Evolutionary conservation across 2,797 vertebrate genomes (phyloP), one percentile per base, ranked within the genome.

Genomic region (Peromyscus attwateri): DNA sequence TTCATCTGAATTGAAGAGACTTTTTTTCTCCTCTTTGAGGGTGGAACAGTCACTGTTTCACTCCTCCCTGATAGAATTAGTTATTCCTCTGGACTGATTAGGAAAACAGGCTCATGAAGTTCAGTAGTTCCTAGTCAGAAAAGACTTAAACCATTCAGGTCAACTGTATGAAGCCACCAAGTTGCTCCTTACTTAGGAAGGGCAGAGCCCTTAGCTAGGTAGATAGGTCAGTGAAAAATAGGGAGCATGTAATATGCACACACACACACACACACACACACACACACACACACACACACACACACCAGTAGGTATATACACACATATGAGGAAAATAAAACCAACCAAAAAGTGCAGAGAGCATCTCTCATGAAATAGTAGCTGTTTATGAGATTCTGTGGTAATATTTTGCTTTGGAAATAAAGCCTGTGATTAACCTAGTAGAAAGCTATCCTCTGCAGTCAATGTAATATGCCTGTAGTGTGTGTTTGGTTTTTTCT

Each of bases 381-480:
- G 70, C 68, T 91, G 23, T 87, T 88, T 91, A 34, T 55, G 96
- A 91, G 92, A 64, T 70, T 96, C 76, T 93, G 0, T 94, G 64
- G 25, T 89, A 68, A 17, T 94, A 7, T 93, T 96, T 96, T 96
- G 62, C 76, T 97, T 94, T 95, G 80, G 82, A 84, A 95, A 83
- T 92, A 89, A 96, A 97, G 27, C 52, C 77, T 97, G 0, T 95
- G 96, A 97, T 91, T 96, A 96, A 87, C 49, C 34, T 92, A 37
- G 64, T 79, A 91, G 70, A 94, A 96, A 96, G 94, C 40, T 52
- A 14, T 81, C 62, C 76, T 95, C 94, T 89, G 92, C 89, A 79
- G 11, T 88, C 95, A 62, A 34, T 71, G 68, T 85, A 76, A 87
- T 90, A 34, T 95, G 87, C 46, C 95, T 55, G 55, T 71, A 92